These are phyloP conservation scores for Ciconia boyciana DNA, from an alignment of 2,113 vertebrate genomes.

Conservation along the genomic window DNA sequence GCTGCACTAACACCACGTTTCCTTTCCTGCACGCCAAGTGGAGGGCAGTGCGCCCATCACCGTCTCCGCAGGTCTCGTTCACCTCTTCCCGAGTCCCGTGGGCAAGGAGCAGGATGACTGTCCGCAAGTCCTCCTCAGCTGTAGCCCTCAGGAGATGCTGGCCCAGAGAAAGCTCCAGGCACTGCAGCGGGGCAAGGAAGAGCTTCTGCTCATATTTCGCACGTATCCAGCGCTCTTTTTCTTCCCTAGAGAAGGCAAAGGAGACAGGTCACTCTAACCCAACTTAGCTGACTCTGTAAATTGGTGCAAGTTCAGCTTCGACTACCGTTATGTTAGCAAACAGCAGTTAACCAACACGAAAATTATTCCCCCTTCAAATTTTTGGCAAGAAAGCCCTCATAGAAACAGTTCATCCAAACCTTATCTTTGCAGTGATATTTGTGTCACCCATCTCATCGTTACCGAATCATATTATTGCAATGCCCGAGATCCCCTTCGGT, in stretches of 20 bases:
- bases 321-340: not conserved
- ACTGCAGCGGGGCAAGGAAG: constrained; percentile 84
- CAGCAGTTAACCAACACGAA: not conserved
- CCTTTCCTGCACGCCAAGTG: constrained; percentile 92
- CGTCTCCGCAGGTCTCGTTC: constrained; percentile 93
- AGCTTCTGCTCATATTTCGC: constrained; percentile 96
- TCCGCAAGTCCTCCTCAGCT: constrained; percentile 87
- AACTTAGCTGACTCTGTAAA: fast-evolving
- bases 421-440: not conserved
- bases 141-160: constrained; percentile 89
- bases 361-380: not conserved
- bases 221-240: constrained; percentile 95
- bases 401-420: not conserved
- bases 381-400: not conserved
- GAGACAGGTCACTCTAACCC: not conserved
- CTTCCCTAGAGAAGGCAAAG: constrained; percentile 81
- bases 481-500: fast-evolving
- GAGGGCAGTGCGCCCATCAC: constrained; percentile 88
- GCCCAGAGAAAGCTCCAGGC: constrained; percentile 85
- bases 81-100: constrained; percentile 91
- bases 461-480: not conserved
- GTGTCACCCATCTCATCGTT: not conserved
- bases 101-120: constrained; percentile 89
- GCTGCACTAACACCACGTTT: constrained; percentile 89
- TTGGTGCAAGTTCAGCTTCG: not conserved